Conservation (phyloP, 2,888 invertebrate genomes). For the Elmis aenea region DNA sequence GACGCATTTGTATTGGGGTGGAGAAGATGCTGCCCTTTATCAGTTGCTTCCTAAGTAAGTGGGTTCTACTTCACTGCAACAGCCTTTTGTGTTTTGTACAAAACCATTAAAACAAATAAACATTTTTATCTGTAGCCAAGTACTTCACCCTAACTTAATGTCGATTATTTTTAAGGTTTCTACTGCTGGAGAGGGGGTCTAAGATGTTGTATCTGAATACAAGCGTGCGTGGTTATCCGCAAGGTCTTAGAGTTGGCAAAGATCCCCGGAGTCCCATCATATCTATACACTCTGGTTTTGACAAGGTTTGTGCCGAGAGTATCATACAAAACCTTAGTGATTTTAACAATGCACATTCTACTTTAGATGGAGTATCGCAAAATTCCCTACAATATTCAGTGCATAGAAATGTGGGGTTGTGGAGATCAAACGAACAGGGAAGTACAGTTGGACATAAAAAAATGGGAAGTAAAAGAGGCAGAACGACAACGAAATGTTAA, state of each 20-base stretch:
- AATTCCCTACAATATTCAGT: slow-evolving; percentile 58
- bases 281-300: slow-evolving; percentile 69
- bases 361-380: slow-evolving; percentile 58
- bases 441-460: slow-evolving; percentile 82
- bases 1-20: slow-evolving; percentile 79
- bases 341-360: slow-evolving; percentile 5
- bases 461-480: slow-evolving; percentile 83
- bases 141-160: background rate
- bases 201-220: slow-evolving; percentile 83
- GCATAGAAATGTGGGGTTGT: slow-evolving; percentile 81
- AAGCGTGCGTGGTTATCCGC: slow-evolving; percentile 76
- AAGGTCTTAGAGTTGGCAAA: slow-evolving; percentile 74
- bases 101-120: background rate
- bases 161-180: slow-evolving; percentile 44
- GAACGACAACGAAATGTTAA: slow-evolving; percentile 83
- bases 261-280: slow-evolving; percentile 75
- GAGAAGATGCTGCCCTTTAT: slow-evolving; percentile 69
- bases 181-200: slow-evolving; percentile 57
- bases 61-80: background rate
- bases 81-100: background rate
- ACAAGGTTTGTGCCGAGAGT: slow-evolving; percentile 42
- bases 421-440: slow-evolving; percentile 74
- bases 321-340: background rate
- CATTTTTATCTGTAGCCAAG: too few species aligned
- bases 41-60: slow-evolving; percentile 70